Conservation (phyloP, 2,888 invertebrate species). For the Dynastes hyllus region DNA sequence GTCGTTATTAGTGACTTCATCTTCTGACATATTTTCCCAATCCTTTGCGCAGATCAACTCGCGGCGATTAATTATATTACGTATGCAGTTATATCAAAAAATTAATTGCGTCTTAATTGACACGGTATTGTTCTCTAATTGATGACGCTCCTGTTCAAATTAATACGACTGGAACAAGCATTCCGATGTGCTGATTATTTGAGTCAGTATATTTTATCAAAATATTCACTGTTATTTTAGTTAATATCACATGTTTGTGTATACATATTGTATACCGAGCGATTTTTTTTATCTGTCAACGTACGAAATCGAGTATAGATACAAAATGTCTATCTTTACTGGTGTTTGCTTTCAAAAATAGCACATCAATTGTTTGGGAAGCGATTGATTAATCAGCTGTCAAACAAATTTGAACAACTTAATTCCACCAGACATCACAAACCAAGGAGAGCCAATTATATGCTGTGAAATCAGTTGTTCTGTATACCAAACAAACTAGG, state of each 20-base stretch:
- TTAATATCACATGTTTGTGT: not conserved
- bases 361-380: too few species aligned
- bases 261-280: too few species aligned
- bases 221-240: not conserved
- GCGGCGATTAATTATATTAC: conserved; percentile 21
- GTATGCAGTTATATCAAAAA: conserved; percentile 11
- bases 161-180: conserved; percentile 16
- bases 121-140: conserved; percentile 36
- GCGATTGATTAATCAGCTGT: too few species aligned
- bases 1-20: conserved; percentile 31
- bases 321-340: too few species aligned
- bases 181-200: conserved; percentile 13
- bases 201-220: conserved; percentile 23
- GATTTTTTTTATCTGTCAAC: too few species aligned
- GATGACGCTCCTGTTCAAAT: conserved; percentile 16
- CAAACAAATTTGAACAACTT: too few species aligned
- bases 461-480: too few species aligned
- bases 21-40: conserved; percentile 21
- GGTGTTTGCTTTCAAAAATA: too few species aligned
- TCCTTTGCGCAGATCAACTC: conserved; percentile 18
- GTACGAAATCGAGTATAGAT: too few species aligned
- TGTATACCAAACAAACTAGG: too few species aligned
- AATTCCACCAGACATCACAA: too few species aligned
- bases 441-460: too few species aligned
- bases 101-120: conserved; percentile 14